A percentile compares a stretch with the other conserved stretches of the same genome.
These are phyloP conservation scores for Chironomus tepperi DNA, from an alignment of 1,140 invertebrate species.

Conservation along the genomic window DNA sequence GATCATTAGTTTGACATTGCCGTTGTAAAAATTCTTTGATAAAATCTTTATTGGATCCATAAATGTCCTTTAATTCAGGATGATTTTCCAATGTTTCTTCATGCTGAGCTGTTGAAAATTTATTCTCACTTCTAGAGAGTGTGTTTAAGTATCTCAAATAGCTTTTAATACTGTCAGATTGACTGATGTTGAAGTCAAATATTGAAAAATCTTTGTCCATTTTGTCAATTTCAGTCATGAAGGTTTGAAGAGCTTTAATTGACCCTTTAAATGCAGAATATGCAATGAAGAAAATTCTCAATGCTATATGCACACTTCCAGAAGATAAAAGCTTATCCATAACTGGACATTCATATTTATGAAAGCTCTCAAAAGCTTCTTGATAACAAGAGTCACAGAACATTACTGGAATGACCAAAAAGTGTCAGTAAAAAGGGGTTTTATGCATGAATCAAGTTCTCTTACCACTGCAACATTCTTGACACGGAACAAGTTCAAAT, in stretches of 20 bases:
- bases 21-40: background rate
- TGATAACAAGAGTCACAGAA: constrained; percentile 64
- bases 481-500: constrained; percentile 55
- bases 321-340: constrained; percentile 34
- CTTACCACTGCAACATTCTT: constrained; percentile 40
- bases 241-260: background rate
- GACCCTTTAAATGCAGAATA: background rate
- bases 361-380: constrained; percentile 52
- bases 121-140: background rate
- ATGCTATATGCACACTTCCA: background rate
- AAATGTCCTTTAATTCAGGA: background rate
- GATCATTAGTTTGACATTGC: constrained; percentile 49
- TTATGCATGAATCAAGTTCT: background rate
- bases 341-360: constrained; percentile 66
- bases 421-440: background rate
- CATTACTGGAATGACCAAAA: constrained; percentile 43
- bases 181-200: background rate
- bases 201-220: background rate
- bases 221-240: background rate
- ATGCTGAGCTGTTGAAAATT: background rate
- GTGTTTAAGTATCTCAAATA: background rate
- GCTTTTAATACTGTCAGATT: background rate
- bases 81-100: background rate
- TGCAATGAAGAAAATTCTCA: background rate
- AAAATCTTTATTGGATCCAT: background rate